Percentiles rank a stretch among this genome's conserved stretches.
phyloP scores from a whole-genome alignment of 2,113 vertebrate species.

The Dermatemys mawii region DNA sequence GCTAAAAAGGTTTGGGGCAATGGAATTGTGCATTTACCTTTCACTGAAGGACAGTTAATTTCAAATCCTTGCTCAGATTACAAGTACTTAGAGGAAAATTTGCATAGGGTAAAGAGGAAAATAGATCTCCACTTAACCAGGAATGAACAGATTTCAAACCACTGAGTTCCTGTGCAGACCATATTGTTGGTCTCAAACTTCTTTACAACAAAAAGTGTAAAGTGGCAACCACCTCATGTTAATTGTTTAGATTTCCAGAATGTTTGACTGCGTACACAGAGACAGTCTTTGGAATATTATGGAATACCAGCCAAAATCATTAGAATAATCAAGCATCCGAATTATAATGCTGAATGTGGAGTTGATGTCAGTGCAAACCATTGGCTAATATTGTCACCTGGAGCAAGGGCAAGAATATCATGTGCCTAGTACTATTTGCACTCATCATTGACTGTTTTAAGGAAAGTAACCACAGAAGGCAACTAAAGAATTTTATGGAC shows the following conservation, averaged over 20 bases:
- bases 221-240: neutral
- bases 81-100: neutral
- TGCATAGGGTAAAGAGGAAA: neutral
- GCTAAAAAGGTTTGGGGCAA: fast-evolving
- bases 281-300: neutral
- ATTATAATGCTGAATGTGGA: too few relatives aligned
- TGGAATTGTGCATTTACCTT: fast-evolving
- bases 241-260: neutral
- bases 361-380: too few relatives aligned
- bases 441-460: too few relatives aligned
- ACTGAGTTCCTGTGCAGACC: neutral
- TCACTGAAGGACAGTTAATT: neutral
- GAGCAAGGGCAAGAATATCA: too few relatives aligned
- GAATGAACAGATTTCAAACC: neutral
- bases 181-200: neutral
- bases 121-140: neutral
- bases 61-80: neutral
- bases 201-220: neutral
- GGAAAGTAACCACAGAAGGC: too few relatives aligned
- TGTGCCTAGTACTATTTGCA: too few relatives aligned
- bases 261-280: neutral
- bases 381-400: too few relatives aligned
- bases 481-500: too few relatives aligned
- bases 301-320: neutral
- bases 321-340: too few relatives aligned